Conservation (phyloP, 1,140 invertebrate species). For the Cephus cinctus region DNA sequence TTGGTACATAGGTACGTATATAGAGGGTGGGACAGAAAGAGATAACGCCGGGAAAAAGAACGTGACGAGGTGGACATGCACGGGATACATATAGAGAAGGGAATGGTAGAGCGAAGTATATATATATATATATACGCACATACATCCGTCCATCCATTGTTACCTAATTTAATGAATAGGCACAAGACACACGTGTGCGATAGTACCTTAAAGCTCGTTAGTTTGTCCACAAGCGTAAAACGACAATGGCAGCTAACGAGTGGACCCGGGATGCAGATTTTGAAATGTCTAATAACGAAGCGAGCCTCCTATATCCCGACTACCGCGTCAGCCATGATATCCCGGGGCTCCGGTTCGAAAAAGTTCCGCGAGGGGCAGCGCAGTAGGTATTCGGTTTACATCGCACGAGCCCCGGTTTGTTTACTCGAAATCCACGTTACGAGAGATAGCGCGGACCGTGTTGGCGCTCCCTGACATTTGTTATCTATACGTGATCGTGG, state of each 20-base stretch:
- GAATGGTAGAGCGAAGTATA: no score
- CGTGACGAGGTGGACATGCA: slow-evolving; percentile 8
- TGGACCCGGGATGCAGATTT: slow-evolving; percentile 6
- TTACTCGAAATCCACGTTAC: no score
- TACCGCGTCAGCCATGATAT: no score
- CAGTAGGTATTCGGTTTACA: no score
- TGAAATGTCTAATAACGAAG: slow-evolving; percentile 2
- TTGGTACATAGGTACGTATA: no score
- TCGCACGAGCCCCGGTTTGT: no score
- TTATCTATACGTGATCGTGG: neutral
- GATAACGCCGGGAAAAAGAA: slow-evolving; percentile 6
- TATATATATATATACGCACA: no score
- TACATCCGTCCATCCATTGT: slow-evolving; percentile 28
- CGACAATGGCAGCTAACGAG: slow-evolving; percentile 18
- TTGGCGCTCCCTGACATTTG: no score
- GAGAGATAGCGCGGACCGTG: no score
- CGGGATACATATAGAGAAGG: slow-evolving; percentile 10
- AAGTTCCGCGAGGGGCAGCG: neutral
- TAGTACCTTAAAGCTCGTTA: slow-evolving; percentile 29
- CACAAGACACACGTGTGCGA: slow-evolving; percentile 18
- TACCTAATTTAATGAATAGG: slow-evolving; percentile 35
- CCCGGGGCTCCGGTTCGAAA: no score
- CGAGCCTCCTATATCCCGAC: slow-evolving; percentile 7
- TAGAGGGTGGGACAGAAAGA: slow-evolving; percentile 4
- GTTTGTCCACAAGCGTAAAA: slow-evolving; percentile 25